Base-by-base conservation (phyloP, 2,888 invertebrate species). In the Oxycera nigricornis region DNA sequence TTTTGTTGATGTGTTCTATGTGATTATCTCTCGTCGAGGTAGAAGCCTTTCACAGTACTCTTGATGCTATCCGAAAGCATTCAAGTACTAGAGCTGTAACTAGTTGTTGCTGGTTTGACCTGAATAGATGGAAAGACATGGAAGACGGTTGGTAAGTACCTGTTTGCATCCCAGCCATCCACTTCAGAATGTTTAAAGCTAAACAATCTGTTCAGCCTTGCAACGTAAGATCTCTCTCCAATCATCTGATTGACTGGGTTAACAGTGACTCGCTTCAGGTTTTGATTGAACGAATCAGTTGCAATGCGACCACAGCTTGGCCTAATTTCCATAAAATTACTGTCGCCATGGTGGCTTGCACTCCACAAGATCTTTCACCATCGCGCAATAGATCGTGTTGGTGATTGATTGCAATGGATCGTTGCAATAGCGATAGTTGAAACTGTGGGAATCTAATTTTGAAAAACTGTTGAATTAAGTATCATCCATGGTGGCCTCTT, bases 261-360 rank as follows among this genome's bases (percentile, higher is more conserved):
- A 14, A 17, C 20, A 59, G 24, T 28, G 20, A 9, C n/a, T 59
- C n/a, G 26, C 59, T 59, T 59, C 14, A 28, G 30, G 30, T 28
- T 28, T 59, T 59, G 59, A 30, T 59, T 59, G 14, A 59, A 59
- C 59, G 59, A n/a, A 30, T 30, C 28, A 59, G 14, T 59, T 7
- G 59, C 22, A 2, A 59, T 59, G 2, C 30, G 59, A n/a, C 59
- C 28, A 14, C 52, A 28, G 4, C n/a, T 11, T 59, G 59, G 30
- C 59, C 59, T 59, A 59, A 26, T 59, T 59, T 59, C 2, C 4
- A 4, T 28, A 17, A 28, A 20, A 28, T 17, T 59, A 7, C 59
- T 28, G 59, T 59, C 30, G 30, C 59, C 30, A 14, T n/a, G 50
- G 17, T 50, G 17, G 17, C 1, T 50, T 50, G 9, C 17, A 50